Conservation (phyloP, 1,140 invertebrate genomes). For the Brachionus rotundiformis region DNA sequence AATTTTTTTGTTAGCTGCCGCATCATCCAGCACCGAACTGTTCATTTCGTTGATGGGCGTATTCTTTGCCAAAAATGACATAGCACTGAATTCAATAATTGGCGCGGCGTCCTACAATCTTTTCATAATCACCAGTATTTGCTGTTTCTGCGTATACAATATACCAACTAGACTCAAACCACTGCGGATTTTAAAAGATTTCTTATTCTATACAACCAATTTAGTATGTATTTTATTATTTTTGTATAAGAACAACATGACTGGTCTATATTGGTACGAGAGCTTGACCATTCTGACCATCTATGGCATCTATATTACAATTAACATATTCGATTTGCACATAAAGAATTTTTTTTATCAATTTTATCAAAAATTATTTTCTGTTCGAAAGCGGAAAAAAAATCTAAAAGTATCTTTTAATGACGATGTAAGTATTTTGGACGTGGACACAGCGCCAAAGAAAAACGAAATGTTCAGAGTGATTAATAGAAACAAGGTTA, state of each 20-base stretch:
- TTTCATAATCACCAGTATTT: neutral
- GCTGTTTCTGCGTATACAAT: constrained; percentile 26
- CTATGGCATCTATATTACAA: neutral
- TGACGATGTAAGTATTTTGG: neutral
- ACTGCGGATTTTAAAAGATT: neutral
- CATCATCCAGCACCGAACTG: constrained; percentile 5
- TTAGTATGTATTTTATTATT: neutral
- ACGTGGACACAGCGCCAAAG: neutral
- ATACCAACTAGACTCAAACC: neutral
- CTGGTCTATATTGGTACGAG: constrained; percentile 4
- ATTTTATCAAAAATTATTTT: neutral
- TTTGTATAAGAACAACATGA: neutral
- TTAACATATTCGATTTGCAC: constrained; percentile 2
- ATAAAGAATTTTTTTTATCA: neutral
- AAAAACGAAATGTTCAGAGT: constrained; percentile 9
- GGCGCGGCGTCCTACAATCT: constrained; percentile 39
- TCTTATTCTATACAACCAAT: constrained; percentile 29
- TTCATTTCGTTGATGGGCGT: constrained; percentile 19
- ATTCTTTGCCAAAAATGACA: constrained; percentile 32
- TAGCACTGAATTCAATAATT: neutral
- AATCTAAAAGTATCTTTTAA: constrained; percentile 22
- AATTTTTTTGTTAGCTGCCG: neutral
- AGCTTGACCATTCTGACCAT: neutral
- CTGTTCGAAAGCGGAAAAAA: neutral
- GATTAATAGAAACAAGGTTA: constrained; percentile 11